A percentile compares a stretch with the other conserved stretches of the same genome.
These are phyloP conservation scores for Neotoma lepida DNA, from an alignment of 2,113 vertebrate genomes.

Conservation along the genomic window DNA sequence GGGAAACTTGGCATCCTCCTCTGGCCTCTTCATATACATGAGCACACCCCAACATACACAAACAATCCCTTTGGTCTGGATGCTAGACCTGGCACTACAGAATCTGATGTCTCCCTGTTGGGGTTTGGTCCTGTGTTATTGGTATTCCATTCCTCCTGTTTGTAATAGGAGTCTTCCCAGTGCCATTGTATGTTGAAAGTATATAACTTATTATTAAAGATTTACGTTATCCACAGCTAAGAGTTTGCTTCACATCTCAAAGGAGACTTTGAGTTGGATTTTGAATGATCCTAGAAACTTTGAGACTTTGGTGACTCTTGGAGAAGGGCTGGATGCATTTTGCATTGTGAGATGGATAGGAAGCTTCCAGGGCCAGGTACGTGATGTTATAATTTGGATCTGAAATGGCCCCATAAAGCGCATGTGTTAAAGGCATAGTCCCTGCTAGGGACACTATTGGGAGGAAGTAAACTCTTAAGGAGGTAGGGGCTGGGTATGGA, in stretches of 20 bases:
- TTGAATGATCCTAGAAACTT: neutral
- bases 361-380: neutral
- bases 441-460: neutral
- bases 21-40: neutral
- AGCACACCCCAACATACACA: neutral
- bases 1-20: neutral
- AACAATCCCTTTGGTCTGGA: neutral
- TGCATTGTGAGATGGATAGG: neutral
- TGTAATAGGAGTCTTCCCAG: neutral
- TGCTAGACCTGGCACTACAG: neutral
- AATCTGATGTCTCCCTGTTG: neutral
- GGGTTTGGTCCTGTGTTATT: too few species aligned
- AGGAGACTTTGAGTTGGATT: neutral
- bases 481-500: neutral
- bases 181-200: neutral
- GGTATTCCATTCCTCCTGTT: neutral
- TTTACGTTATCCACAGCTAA: neutral
- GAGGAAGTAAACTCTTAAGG: too few species aligned
- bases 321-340: neutral
- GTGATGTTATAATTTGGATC: too few species aligned
- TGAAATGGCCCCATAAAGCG: neutral
- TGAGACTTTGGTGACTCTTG: neutral
- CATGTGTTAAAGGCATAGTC: neutral
- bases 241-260: too few species aligned
- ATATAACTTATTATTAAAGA: neutral